These are phyloP conservation scores for Eristalinus aeneus DNA, from an alignment of 2,888 invertebrate genomes.

Conservation along the genomic window DNA sequence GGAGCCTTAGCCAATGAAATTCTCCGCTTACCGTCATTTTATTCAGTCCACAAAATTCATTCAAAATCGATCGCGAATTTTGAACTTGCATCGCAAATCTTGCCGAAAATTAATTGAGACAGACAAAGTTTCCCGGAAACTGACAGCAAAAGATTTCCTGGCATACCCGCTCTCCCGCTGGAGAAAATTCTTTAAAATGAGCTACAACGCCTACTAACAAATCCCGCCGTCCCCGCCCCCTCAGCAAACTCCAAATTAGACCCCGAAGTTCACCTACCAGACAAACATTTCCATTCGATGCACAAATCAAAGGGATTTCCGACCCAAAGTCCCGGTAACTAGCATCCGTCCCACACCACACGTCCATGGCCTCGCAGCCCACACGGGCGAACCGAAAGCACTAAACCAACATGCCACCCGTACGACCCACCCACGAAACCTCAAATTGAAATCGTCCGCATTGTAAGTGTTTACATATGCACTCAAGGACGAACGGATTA, in stretches of 20 bases:
- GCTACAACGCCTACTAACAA: not conserved
- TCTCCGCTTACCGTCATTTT: too few species aligned
- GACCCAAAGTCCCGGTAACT: not conserved
- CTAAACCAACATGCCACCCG: not conserved
- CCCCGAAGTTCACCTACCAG: not conserved
- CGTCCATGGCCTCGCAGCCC: not conserved
- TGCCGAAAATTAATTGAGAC: too few species aligned
- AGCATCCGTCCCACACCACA: not conserved
- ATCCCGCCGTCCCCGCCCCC: not conserved
- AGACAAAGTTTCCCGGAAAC: too few species aligned
- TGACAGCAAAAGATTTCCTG: too few species aligned
- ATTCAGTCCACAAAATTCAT: too few species aligned
- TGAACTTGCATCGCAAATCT: too few species aligned
- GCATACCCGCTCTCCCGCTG: too few species aligned
- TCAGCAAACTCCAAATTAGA: not conserved
- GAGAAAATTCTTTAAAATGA: not conserved
- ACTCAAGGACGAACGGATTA: slow-evolving; percentile 32
- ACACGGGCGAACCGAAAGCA: not conserved
- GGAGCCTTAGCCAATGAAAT: too few species aligned
- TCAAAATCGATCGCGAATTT: too few species aligned
- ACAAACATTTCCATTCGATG: not conserved
- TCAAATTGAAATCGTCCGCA: slow-evolving; percentile 21
- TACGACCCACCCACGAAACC: not conserved
- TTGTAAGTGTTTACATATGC: slow-evolving; percentile 28
- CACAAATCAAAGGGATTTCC: not conserved